Base-by-base conservation (phyloP, 2,888 invertebrate genomes). In the Maniola hyperantus region DNA sequence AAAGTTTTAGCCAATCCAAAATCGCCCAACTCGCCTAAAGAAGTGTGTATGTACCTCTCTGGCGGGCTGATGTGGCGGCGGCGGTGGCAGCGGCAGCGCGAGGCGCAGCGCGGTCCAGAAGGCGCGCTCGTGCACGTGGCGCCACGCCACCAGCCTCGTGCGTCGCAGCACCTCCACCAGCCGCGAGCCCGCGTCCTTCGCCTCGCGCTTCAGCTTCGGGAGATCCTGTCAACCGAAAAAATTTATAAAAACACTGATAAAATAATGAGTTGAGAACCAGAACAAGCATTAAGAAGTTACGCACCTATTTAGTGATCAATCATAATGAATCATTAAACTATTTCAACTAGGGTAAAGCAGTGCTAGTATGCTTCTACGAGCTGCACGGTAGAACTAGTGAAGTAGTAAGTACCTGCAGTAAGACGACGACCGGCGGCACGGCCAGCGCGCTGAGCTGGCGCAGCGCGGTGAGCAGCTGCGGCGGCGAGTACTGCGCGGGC, bases 101-200 rank as follows among this genome's bases (percentile, higher is more conserved):
- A 95, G 90, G 54, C 95, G 93, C 75, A 95, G 87, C 75, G 92
- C 88, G 69, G 94, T 93, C 95, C 95, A 95, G 88, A 95, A 95
- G 76, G 91, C 93, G 73, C 92, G 89, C 79, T 92, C 93, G 79
- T 93, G 92, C 77, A 91, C 83, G 81, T 89, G 87, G 0, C 91
- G 87, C 94, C 94, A 94, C 70, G 91, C 80, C 72, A 93, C 89
- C 73, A 93, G 87, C 68, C 88, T 89, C 74, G 92, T 83, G 75
- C 88, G 88, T 58, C 88, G 88, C 72, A 93, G 76, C 72, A 89
- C 77, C 57, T 81, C 84, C 78, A 87, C 89, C 79, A 93, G 82
- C 68, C 92, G 93, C 83, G 89, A 92, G 69, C 94, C 94, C 80
- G 76, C 93, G 85, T 83, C 93, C 82, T 83, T 92, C 74, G 77